Evolutionary conservation across 2,113 vertebrate genomes (phyloP), one percentile per base, ranked within the genome.

Genomic region (Syngnathoides biaculeatus): DNA sequence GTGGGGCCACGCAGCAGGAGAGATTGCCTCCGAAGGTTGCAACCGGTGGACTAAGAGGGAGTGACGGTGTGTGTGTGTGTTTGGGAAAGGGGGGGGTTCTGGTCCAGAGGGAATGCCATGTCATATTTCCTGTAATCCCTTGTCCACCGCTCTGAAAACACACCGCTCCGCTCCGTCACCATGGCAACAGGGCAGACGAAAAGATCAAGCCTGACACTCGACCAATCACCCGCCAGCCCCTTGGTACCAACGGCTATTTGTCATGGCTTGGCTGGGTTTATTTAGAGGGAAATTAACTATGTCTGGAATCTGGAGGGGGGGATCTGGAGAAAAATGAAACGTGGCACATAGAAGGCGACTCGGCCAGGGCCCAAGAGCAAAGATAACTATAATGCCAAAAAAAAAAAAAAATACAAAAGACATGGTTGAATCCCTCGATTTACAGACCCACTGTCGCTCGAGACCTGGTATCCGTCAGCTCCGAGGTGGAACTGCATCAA

Each of bases 41-140:
- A 74, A 79, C 57, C 74, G 81, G 64, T 75, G 55, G 24, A 71
- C 15, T 65, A 56, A 71, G n/a, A 63, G 35, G 60, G 71, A 71
- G 57, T 60, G 40, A 64, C 62, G 64, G 35, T 53, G 79, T 67
- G 84, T 72, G 59, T 66, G 84, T 9, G 24, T 12, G 2, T 13
- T 2, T 9, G 72, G 57, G 61, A 35, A 64, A 64, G 64, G 26
- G 56, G 76, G 71, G 79, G 71, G 68, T 84, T 87, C 81, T 79
- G 57, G 77, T 87, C 71, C 75, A 77, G 79, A 77, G 80, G 75
- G 87, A 90, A 91, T 89, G 89, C 87, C 90, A 90, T 90, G 90
- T 92, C 91, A 92, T 92, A 92, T 91, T 92, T 92, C 87, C 91
- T 90, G 90, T 92, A 92, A 93, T 93, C 91, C 90, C 84, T 82